Conservation (phyloP, 2,888 invertebrate species). For the Stenodema calcarata region DNA sequence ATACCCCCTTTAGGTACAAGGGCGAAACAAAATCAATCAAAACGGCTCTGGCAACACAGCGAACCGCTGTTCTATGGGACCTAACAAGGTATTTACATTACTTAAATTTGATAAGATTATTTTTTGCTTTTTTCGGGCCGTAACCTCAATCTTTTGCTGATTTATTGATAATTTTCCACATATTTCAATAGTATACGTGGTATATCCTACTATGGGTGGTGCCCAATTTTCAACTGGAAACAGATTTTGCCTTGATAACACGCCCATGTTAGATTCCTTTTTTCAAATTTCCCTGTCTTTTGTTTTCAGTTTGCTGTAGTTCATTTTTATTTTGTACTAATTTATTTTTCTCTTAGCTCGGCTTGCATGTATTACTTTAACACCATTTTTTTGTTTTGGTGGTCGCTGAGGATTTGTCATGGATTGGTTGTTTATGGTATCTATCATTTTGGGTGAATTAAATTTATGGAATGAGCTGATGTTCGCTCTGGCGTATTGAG, state of each 20-base stretch:
- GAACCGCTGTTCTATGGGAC: conserved; percentile 31
- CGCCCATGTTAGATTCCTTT: neutral
- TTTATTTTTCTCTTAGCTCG: neutral
- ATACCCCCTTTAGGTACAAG: conserved; percentile 41
- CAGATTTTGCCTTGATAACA: neutral
- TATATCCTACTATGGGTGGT: neutral
- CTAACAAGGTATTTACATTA: conserved; percentile 49
- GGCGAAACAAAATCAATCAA: conserved; percentile 47
- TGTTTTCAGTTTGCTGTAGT: too few species aligned
- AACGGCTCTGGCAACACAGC: conserved; percentile 42
- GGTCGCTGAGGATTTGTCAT: neutral
- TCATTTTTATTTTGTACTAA: neutral
- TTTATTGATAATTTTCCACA: neutral
- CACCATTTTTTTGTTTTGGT: neutral
- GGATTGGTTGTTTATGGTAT: neutral
- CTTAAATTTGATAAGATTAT: neutral
- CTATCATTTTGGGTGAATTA: too few species aligned
- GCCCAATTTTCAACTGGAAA: neutral
- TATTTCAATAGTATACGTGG: neutral
- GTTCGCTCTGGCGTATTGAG: too few species aligned
- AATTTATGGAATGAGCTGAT: too few species aligned
- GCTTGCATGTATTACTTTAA: neutral
- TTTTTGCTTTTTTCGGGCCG: conserved; percentile 24
- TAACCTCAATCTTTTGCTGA: conserved; percentile 17
- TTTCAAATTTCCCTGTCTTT: neutral